Percentiles rank a stretch among this genome's conserved stretches.
Conservation (phyloP, 2,797 vertebrate genomes). For the Lagocephalus sceleratus region DNA sequence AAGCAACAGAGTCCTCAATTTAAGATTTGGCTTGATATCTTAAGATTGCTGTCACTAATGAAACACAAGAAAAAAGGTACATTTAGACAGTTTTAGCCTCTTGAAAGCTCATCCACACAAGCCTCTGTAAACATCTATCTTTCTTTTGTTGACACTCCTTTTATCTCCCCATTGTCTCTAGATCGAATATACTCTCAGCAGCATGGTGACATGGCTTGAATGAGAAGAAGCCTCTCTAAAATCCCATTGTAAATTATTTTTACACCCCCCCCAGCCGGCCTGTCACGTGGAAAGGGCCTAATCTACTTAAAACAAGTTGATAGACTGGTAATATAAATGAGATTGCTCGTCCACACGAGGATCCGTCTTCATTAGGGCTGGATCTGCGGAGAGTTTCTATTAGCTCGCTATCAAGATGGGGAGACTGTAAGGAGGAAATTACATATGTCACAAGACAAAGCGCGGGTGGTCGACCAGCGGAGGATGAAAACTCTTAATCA, state of each 20-base stretch:
- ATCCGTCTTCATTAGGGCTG: constrained; percentile 74
- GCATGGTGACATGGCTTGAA: constrained; percentile 34
- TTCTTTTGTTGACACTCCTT: constrained; percentile 23
- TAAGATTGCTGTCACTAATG: too few relatives aligned
- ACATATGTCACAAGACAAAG: constrained; percentile 68
- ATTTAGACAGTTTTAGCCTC: background rate
- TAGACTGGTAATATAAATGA: constrained; percentile 64
- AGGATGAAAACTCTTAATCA: constrained; percentile 73
- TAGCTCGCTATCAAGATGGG: constrained; percentile 72
- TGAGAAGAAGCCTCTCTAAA: constrained; percentile 31
- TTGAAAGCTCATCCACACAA: constrained; percentile 12
- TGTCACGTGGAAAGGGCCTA: constrained; percentile 50
- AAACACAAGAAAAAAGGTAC: background rate
- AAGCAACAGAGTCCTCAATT: background rate
- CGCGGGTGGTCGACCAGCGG: constrained; percentile 29
- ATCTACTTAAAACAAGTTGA: constrained; percentile 69
- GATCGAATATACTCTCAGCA: constrained; percentile 31
- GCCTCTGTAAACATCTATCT: constrained; percentile 19
- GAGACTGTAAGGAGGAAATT: constrained; percentile 65
- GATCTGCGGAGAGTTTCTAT: constrained; percentile 71
- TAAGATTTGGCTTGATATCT: background rate
- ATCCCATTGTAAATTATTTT: constrained; percentile 42
- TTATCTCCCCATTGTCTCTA: constrained; percentile 36
- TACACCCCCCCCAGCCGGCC: constrained; percentile 4
- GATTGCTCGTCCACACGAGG: constrained; percentile 59